These are phyloP conservation scores for Scalopus aquaticus DNA, from an alignment of 2,113 vertebrate species.

Conservation along the genomic window DNA sequence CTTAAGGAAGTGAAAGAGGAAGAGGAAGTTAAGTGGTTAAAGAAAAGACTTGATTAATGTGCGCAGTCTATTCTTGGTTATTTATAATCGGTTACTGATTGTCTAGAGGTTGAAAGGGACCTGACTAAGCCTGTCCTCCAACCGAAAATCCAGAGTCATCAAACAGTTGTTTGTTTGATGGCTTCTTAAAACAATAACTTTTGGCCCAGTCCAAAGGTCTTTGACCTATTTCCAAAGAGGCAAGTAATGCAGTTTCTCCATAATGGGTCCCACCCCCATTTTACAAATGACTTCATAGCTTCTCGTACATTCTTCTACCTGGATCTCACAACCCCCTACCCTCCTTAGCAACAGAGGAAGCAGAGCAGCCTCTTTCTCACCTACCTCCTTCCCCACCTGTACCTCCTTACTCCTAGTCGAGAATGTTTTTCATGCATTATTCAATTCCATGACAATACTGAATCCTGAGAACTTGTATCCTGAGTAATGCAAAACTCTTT, in stretches of 20 bases:
- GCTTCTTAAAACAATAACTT: not conserved
- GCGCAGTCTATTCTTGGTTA: too few relatives aligned
- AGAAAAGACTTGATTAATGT: too few relatives aligned
- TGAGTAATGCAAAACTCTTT: not conserved
- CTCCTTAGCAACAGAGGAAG: not conserved
- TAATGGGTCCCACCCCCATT: not conserved
- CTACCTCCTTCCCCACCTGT: not conserved
- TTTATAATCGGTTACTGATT: not conserved
- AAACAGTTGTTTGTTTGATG: not conserved
- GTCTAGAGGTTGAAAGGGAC: not conserved
- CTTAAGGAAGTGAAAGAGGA: too few relatives aligned
- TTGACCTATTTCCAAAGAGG: not conserved
- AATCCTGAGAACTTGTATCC: not conserved
- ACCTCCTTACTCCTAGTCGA: not conserved
- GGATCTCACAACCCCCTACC: rapidly evolving
- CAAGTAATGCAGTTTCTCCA: not conserved
- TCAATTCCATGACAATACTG: not conserved
- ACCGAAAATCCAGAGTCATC: too few relatives aligned
- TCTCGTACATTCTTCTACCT: not conserved
- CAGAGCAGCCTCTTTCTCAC: too few relatives aligned
- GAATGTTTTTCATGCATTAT: not conserved
- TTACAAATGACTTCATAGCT: not conserved
- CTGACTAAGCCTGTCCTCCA: too few relatives aligned
- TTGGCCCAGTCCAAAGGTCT: not conserved
- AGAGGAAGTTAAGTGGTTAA: too few relatives aligned